These are phyloP conservation scores for Aphodius sticticus DNA, from an alignment of 2,888 invertebrate genomes.

Conservation along the genomic window DNA sequence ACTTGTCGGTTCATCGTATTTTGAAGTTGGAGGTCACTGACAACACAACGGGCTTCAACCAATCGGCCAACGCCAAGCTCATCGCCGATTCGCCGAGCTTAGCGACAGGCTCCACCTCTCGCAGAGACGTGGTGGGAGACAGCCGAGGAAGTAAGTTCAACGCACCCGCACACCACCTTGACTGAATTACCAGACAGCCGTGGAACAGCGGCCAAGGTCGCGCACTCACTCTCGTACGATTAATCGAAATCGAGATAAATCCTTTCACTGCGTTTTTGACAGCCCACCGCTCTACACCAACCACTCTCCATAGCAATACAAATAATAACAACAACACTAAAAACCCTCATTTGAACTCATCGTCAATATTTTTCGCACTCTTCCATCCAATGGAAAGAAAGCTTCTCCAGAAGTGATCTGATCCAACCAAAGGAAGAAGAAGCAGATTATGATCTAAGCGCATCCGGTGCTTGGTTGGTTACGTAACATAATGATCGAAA, in stretches of 20 bases:
- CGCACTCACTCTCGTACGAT: conserved; percentile 49
- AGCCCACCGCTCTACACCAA: conserved; percentile 32
- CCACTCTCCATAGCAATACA: neutral
- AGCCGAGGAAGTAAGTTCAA: conserved; percentile 70
- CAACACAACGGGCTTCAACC: conserved; percentile 63
- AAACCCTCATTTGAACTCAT: neutral
- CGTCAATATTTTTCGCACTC: neutral
- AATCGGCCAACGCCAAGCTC: conserved; percentile 60
- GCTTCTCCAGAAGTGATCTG: neutral
- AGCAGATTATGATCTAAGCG: neutral
- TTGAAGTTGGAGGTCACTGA: conserved; percentile 87
- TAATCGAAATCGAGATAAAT: conserved; percentile 53
- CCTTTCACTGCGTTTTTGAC: conserved; percentile 53
- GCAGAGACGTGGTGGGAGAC: conserved; percentile 45
- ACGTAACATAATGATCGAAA: neutral
- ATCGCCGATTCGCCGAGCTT: conserved; percentile 53
- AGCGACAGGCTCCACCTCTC: conserved; percentile 57
- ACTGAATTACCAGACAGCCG: conserved; percentile 79
- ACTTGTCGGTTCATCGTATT: conserved; percentile 76
- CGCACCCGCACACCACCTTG: conserved; percentile 79
- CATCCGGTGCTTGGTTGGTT: conserved; percentile 5
- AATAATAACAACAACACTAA: neutral
- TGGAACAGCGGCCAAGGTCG: conserved; percentile 58
- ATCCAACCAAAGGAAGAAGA: conserved; percentile 13
- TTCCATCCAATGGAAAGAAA: conserved; percentile 5